phyloP scores from a whole-genome alignment of 2,888 invertebrate genomes.

The Orthosia incerta region DNA sequence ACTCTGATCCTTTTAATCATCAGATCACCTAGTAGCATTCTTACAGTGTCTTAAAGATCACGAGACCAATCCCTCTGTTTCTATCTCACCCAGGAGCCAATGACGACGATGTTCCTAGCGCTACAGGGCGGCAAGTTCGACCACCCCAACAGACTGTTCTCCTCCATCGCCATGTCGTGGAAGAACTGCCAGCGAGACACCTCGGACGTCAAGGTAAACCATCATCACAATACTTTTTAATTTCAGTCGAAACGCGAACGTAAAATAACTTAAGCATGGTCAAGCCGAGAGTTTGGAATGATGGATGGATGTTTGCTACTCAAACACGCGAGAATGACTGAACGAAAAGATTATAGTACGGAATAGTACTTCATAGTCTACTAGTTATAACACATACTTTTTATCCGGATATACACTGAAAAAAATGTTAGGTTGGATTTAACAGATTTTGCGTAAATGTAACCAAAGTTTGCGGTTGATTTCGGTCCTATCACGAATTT shows the following conservation, averaged over 20 bases:
- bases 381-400: no score
- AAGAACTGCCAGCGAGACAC: slow-evolving; percentile 99
- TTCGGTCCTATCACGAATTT: no score
- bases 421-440: no score
- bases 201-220: slow-evolving; percentile 97
- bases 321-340: no score
- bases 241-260: not conserved
- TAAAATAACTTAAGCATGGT: no score
- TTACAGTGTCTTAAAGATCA: not conserved
- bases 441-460: no score
- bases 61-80: not conserved
- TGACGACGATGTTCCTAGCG: slow-evolving; percentile 99
- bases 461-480: no score
- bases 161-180: slow-evolving; percentile 98
- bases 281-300: no score
- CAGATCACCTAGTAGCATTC: not conserved
- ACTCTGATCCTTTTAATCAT: not conserved
- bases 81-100: slow-evolving; percentile 95
- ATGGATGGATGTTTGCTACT: no score
- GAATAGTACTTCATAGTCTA: no score
- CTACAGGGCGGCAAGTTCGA: slow-evolving; percentile 99
- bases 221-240: not conserved
- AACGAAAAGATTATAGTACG: no score
- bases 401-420: no score
- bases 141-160: slow-evolving; percentile 99